phyloP scores from a whole-genome alignment of 2,888 invertebrate species.

The Cephalotes varians region DNA sequence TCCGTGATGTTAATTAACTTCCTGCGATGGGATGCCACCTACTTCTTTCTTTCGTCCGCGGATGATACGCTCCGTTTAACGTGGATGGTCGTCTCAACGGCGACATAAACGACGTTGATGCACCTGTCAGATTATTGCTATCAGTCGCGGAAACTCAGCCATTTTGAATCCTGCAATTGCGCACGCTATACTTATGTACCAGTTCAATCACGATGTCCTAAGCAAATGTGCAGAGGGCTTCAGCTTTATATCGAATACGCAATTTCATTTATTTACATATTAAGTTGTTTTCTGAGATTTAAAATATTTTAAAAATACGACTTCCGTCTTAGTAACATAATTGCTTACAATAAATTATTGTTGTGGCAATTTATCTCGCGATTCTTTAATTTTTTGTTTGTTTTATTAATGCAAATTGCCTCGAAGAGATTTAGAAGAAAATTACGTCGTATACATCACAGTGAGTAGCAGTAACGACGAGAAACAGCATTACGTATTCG shows the following conservation, averaged over 20 bases:
- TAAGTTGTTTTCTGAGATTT: not conserved
- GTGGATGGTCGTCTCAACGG: slow-evolving; percentile 17
- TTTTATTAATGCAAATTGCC: not conserved
- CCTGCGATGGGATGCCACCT: slow-evolving; percentile 63
- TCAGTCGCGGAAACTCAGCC: slow-evolving; percentile 29
- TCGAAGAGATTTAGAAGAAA: slow-evolving; percentile 6
- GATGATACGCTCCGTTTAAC: slow-evolving; percentile 73
- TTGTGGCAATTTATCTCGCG: not conserved
- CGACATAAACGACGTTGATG: slow-evolving; percentile 39
- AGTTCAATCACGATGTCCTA: not conserved
- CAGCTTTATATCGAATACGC: not conserved
- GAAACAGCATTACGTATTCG: slow-evolving; percentile 30
- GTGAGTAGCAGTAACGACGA: slow-evolving; percentile 10
- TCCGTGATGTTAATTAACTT: slow-evolving; percentile 78
- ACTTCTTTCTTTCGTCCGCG: slow-evolving; percentile 68
- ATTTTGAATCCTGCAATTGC: slow-evolving; percentile 9
- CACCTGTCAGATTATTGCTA: slow-evolving; percentile 42
- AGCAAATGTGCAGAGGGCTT: not conserved
- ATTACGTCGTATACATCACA: not conserved
- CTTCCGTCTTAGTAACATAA: not conserved
- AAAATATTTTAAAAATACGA: not conserved
- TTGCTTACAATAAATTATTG: slow-evolving; percentile 7
- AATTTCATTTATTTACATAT: slow-evolving; percentile 2
- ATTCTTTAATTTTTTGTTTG: not conserved
- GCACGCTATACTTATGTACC: not conserved